Conservation (phyloP, 2,888 invertebrate species). For the Spodoptera littoralis region DNA sequence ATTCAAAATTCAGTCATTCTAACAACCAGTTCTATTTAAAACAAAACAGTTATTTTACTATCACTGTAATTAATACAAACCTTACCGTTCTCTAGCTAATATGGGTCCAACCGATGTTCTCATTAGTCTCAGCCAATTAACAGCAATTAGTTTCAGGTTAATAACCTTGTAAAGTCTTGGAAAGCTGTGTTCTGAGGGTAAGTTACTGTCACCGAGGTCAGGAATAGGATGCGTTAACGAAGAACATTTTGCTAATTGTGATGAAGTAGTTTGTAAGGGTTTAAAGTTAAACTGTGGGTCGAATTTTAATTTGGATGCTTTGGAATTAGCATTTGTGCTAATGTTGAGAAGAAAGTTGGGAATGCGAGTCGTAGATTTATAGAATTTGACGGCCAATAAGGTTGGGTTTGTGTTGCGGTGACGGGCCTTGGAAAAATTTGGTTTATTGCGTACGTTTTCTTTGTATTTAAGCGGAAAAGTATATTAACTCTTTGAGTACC, state of each 20-base stretch:
- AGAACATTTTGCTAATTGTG: constrained; percentile 53
- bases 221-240: constrained; percentile 53
- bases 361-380: too few relatives aligned
- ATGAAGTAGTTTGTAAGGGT: constrained; percentile 26
- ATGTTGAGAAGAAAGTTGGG: too few relatives aligned
- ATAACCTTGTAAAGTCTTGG: constrained; percentile 45
- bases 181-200: constrained; percentile 45
- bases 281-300: constrained; percentile 22
- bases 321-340: constrained; percentile 13
- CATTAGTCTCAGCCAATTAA: constrained; percentile 51
- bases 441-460: too few relatives aligned
- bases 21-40: neutral
- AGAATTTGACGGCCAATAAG: too few relatives aligned
- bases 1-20: too few relatives aligned
- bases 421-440: too few relatives aligned
- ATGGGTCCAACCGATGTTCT: constrained; percentile 37
- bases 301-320: constrained; percentile 11
- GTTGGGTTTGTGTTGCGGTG: too few relatives aligned
- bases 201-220: constrained; percentile 40
- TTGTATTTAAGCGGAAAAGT: too few relatives aligned
- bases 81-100: constrained; percentile 6
- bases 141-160: constrained; percentile 51
- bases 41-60: neutral
- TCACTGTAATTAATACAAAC: constrained; percentile 24
- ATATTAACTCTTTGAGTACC: too few relatives aligned